Evolutionary conservation across 2,797 vertebrate genomes (phyloP).

Genomic region (Numenius phaeopus): DNA sequence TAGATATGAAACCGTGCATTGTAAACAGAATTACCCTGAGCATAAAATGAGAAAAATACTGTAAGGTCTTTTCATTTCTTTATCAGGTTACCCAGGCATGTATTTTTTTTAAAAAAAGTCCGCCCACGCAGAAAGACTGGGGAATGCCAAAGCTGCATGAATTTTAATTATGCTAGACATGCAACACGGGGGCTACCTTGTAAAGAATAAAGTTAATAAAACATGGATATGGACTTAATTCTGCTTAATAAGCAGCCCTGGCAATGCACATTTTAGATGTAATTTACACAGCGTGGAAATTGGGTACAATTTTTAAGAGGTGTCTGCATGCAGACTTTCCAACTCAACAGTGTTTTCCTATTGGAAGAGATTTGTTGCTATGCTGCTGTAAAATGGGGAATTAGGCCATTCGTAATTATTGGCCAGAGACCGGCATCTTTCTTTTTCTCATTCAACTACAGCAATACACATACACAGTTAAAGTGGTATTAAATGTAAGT

Average conservation of each 20-base stretch:
- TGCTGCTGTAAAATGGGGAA: constrained; percentile 59
- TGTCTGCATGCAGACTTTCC: constrained; percentile 30
- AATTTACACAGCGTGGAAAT: constrained; percentile 44
- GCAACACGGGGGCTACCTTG: constrained; percentile 59
- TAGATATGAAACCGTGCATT: not conserved
- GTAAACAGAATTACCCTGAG: constrained; percentile 50
- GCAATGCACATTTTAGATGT: constrained; percentile 20
- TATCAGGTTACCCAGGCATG: constrained; percentile 75
- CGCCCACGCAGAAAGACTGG: constrained; percentile 13
- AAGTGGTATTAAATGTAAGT: constrained; percentile 24
- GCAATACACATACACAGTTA: not conserved
- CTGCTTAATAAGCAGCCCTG: constrained; percentile 57
- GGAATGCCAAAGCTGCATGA: constrained; percentile 43
- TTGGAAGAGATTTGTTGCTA: constrained; percentile 66
- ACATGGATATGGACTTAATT: constrained; percentile 44
- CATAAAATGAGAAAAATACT: not conserved
- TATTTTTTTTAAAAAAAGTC: not conserved
- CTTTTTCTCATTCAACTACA: constrained; percentile 3
- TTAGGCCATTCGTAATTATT: constrained; percentile 59
- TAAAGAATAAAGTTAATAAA: constrained; percentile 71
- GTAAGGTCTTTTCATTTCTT: constrained; percentile 31
- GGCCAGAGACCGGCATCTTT: not conserved
- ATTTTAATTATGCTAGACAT: constrained; percentile 63
- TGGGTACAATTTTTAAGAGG: constrained; percentile 23
- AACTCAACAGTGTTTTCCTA: constrained; percentile 32